These are phyloP conservation scores for Peromyscus attwateri DNA, from an alignment of 2,797 vertebrate genomes.

Conservation along the genomic window DNA sequence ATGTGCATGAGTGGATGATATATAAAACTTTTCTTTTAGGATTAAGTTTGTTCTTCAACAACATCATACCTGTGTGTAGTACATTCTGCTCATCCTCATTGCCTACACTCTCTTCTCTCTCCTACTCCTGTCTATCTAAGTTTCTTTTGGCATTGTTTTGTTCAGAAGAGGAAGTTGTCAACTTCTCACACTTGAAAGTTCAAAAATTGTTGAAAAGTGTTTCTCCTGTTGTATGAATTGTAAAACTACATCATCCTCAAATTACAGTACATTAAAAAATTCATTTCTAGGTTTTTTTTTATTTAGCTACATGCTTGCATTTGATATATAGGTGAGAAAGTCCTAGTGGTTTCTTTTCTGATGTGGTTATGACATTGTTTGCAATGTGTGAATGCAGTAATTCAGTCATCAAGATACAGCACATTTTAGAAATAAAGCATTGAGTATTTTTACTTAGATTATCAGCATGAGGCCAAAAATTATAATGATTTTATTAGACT, in stretches of 20 bases:
- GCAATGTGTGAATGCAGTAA: slow-evolving; percentile 7
- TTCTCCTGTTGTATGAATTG: slow-evolving; percentile 46
- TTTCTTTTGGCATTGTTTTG: neutral
- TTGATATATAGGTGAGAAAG: slow-evolving; percentile 61
- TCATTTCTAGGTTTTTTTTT: slow-evolving; percentile 65
- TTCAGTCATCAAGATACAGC: slow-evolving; percentile 44
- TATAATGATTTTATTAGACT: neutral
- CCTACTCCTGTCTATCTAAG: too few relatives aligned
- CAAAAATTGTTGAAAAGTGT: slow-evolving; percentile 5
- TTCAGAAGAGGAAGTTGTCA: neutral
- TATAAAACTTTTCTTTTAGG: neutral
- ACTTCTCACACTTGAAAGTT: neutral
- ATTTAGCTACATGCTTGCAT: slow-evolving; percentile 54
- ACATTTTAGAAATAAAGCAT: neutral
- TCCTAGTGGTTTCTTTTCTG: slow-evolving; percentile 23
- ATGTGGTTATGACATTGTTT: slow-evolving; percentile 59
- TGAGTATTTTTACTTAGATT: slow-evolving; percentile 17
- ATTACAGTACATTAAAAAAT: slow-evolving; percentile 63
- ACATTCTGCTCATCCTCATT: neutral
- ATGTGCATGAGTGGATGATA: neutral
- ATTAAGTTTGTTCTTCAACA: neutral
- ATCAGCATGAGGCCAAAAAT: slow-evolving; percentile 9
- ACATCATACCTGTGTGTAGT: neutral
- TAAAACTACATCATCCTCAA: slow-evolving; percentile 55
- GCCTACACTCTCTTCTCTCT: rapidly evolving